Base-by-base conservation (phyloP, 2,888 invertebrate genomes). In the Drosophila niveifrons region DNA sequence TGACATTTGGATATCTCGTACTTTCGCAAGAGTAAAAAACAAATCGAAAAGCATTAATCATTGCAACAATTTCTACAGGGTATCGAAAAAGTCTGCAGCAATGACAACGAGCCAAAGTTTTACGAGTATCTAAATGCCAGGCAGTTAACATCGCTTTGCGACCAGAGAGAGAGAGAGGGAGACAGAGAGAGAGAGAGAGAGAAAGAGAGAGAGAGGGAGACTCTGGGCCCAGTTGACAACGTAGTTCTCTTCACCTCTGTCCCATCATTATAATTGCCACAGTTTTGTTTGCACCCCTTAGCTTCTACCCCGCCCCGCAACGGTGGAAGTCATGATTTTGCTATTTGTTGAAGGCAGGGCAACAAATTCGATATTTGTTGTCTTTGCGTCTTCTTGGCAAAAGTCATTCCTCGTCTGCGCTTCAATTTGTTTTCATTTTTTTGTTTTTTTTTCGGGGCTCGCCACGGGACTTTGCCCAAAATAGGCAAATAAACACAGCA, bases 301-400 rank as follows among this genome's bases (percentile, higher is more conserved):
- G 34, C 31, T 3, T 11, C 34, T n/a, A n/a, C 34, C 10, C 34
- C 2, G n/a, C 13, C 39, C 4, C 8, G 39, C n/a, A 13, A 39
- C n/a, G 4, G 3, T 11, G 34, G 36, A 50, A n/a, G 7, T n/a
- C 17, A 48, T 48, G 29, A 31, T 51, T 36, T 36, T 51, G n/a
- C 34, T 66, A 61, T 59, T 72, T 61, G 57, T 52, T 52, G 47
- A 72, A 51, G 72, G 65, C 71, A 56, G 59, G 66, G 71, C 59
- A 43, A 57, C 56, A 43, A 65, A 48, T 44, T 28, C 34, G 7
- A 47, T 39, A 41, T 34, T 23, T 53, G 39, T 15, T 41, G 13
- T 41, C 39, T 13, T 15, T 2, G 2, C 39, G 39, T 41, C 39
- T 53, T 41, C 10, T 41, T 53, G 47, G 15, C 44, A 9, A 39